A percentile compares a stretch with the other conserved stretches of the same genome.
phyloP scores from a whole-genome alignment of 2,797 vertebrate species.

The Cebuella pygmaea region DNA sequence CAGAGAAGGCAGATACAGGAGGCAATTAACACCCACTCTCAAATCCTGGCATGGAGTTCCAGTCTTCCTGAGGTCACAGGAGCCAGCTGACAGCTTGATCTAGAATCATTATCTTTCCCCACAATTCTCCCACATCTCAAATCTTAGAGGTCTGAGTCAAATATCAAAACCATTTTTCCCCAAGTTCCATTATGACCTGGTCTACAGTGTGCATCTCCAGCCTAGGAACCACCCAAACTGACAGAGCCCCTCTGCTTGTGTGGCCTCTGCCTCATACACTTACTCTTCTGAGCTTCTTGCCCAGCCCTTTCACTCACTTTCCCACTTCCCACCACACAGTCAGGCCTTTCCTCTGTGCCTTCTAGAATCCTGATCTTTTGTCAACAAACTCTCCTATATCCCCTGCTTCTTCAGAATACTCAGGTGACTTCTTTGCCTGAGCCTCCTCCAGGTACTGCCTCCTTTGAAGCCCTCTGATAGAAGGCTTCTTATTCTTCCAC shows the following conservation, averaged over 20 bases:
- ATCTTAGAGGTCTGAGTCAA: neutral
- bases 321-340: neutral
- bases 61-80: neutral
- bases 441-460: neutral
- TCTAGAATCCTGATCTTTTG: neutral
- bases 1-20: neutral
- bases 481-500: neutral
- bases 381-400: neutral
- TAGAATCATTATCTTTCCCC: neutral
- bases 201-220: neutral
- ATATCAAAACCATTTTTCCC: neutral
- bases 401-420: neutral
- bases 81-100: neutral
- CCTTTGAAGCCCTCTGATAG: neutral
- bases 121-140: neutral
- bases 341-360: neutral
- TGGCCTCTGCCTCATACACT: neutral
- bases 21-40: neutral
- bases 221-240: neutral
- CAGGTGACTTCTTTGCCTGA: neutral
- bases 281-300: neutral
- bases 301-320: neutral
- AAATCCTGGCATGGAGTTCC: neutral
- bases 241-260: neutral
- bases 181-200: neutral